Evolutionary conservation across 2,113 vertebrate genomes (phyloP), one percentile per base, ranked within the genome.

Genomic region (Strix aluco): DNA sequence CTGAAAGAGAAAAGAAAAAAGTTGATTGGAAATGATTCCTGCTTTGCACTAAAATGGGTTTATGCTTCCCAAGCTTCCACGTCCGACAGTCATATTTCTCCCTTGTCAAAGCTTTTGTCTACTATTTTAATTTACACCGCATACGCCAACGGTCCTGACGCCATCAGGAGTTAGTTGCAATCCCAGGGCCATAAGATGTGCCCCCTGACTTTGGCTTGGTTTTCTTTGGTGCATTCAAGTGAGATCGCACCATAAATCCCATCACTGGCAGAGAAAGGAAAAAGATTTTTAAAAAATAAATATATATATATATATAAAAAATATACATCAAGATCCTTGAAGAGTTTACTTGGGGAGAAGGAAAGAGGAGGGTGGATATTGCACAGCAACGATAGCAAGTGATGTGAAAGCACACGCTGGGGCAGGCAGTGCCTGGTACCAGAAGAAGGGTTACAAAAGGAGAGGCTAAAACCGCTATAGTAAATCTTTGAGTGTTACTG

Each of bases 1-100:
- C 99, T 99, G 97, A 12, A 98, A 79, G 27, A 63, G 63, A 54
- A 25, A 88, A 25, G 58, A 30, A 49, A 75, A 75, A 71, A 9
- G 13, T 26, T 66, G 40, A 73, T 5, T 47, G 85, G n/a, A 90
- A 81, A 70, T 1, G 1, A 92, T 75, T 36, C 81, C 46, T 47
- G 81, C 90, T 29, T 55, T 70, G 63, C 65, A 81, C 62, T 77
- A 36, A 95, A 91, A 61, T 9, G n/a, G 42, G 55, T 19, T 38
- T 92, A 87, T 86, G 80, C 34, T 77, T 80, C 93, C 69, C 81
- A 58, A 74, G 40, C 4, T 23, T 38, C 55, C 58, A n/a, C 0
- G 0, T 66, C 38, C 80, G 32, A 7, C 0, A 0, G 26, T 62
- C 5, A 1, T n/a, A 36, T 52, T 86, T 67, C 29, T 65, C 15